Conservation (phyloP, 1,140 invertebrate genomes). For the Portunus trituberculatus region DNA sequence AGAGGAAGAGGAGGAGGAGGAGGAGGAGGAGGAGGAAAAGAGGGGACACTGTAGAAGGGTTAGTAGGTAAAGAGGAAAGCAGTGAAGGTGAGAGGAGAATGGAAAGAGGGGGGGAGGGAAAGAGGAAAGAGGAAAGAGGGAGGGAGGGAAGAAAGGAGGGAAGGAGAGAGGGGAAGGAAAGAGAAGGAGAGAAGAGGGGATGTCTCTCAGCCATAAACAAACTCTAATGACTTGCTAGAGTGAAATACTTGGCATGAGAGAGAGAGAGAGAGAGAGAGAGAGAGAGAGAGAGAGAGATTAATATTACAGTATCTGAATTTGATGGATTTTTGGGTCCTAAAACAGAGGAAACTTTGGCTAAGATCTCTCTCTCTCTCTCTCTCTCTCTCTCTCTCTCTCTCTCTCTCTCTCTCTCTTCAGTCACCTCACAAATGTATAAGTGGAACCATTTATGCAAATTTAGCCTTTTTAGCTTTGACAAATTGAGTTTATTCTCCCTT, state of each 20-base stretch:
- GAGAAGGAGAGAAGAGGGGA: neutral
- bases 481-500: neutral
- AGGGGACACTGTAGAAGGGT: too few species aligned
- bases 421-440: neutral
- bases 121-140: neutral
- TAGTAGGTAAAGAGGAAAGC: neutral
- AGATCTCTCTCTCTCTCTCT: constrained; percentile 15
- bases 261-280: constrained; percentile 3
- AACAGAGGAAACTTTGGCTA: neutral
- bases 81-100: neutral
- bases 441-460: neutral
- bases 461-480: neutral
- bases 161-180: neutral
- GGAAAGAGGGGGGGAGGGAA: neutral
- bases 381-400: constrained; percentile 22
- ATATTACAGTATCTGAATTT: neutral
- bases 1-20: neutral
- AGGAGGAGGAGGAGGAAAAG: too few species aligned
- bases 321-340: neutral
- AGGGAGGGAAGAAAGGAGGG: neutral
- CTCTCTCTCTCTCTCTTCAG: neutral
- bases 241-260: constrained; percentile 18
- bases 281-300: constrained; percentile 8
- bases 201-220: neutral
- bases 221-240: neutral